phyloP scores from a whole-genome alignment of 2,888 invertebrate genomes.

The Yponomeuta plumbellus region DNA sequence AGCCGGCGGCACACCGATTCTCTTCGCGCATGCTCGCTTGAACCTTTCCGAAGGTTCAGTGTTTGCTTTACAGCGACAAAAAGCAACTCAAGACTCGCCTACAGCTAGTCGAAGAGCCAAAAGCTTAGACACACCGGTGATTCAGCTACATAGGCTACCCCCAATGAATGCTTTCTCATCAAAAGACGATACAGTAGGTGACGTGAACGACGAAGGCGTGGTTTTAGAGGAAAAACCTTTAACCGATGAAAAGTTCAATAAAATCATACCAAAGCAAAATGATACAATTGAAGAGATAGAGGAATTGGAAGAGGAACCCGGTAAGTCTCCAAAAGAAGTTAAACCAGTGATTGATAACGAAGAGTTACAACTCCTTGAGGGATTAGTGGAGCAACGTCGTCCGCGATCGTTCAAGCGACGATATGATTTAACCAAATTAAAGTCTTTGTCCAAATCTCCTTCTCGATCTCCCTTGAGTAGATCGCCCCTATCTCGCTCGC shows the following conservation, averaged over 20 bases:
- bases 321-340: slow-evolving; percentile 50
- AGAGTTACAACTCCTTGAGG: slow-evolving; percentile 73
- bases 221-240: slow-evolving; percentile 78
- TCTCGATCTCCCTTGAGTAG: slow-evolving; percentile 65
- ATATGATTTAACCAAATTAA: slow-evolving; percentile 61
- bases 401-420: slow-evolving; percentile 70
- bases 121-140: slow-evolving; percentile 89
- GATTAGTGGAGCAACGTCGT: slow-evolving; percentile 68
- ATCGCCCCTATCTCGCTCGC: slow-evolving; percentile 67
- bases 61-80: slow-evolving; percentile 85
- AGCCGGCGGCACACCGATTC: slow-evolving; percentile 84
- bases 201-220: slow-evolving; percentile 81
- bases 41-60: slow-evolving; percentile 91
- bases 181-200: slow-evolving; percentile 91
- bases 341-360: slow-evolving; percentile 75
- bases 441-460: slow-evolving; percentile 57
- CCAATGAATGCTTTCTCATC: slow-evolving; percentile 91
- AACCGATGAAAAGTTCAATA: slow-evolving; percentile 48
- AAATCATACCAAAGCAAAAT: slow-evolving; percentile 4
- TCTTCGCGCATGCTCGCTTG: slow-evolving; percentile 87
- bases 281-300: slow-evolving; percentile 56
- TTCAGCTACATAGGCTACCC: slow-evolving; percentile 86
- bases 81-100: slow-evolving; percentile 84
- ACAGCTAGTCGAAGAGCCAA: slow-evolving; percentile 86
- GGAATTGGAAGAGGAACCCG: slow-evolving; percentile 74